Evolutionary conservation across 1,140 invertebrate species (phyloP).

Genomic region (Scaptomyza hsui): DNA sequence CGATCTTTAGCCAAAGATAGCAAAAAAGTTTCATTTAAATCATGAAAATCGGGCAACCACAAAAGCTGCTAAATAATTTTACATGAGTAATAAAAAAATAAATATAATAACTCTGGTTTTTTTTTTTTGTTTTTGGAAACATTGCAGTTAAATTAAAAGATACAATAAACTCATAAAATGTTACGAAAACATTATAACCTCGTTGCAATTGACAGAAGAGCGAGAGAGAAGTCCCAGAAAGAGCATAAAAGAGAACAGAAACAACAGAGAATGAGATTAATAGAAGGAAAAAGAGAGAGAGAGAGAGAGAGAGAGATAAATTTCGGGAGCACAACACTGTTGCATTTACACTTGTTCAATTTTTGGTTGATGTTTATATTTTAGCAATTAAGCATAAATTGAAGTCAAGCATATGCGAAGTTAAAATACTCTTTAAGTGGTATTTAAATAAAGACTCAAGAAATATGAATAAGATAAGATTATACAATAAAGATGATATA

Average conservation of each 20-base stretch:
- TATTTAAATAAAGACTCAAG: too few species aligned
- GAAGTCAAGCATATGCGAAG: neutral
- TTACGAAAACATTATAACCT: slow-evolving; percentile 65
- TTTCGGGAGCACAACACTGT: slow-evolving; percentile 19
- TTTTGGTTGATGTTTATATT: slow-evolving; percentile 45
- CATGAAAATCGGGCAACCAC: neutral
- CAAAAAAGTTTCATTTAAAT: slow-evolving; percentile 22
- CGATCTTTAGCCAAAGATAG: slow-evolving; percentile 9
- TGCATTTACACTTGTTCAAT: slow-evolving; percentile 49
- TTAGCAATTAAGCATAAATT: slow-evolving; percentile 38
- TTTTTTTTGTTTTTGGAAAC: slow-evolving; percentile 17
- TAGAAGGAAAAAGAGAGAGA: neutral
- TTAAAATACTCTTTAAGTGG: slow-evolving; percentile 10
- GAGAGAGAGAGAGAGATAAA: neutral
- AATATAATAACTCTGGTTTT: slow-evolving; percentile 7
- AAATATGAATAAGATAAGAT: neutral
- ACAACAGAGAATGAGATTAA: neutral
- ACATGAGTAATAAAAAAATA: slow-evolving; percentile 9
- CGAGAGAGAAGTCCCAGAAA: neutral
- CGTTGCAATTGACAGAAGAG: slow-evolving; percentile 49
- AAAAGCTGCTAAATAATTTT: slow-evolving; percentile 6
- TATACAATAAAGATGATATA: too few species aligned
- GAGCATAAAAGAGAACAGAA: slow-evolving; percentile 1
- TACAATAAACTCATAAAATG: slow-evolving; percentile 55
- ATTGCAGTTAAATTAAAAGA: slow-evolving; percentile 34